A percentile compares a stretch with the other conserved stretches of the same genome.
These are phyloP conservation scores for Philereme vetulata DNA, from an alignment of 2,888 invertebrate genomes.

Conservation along the genomic window DNA sequence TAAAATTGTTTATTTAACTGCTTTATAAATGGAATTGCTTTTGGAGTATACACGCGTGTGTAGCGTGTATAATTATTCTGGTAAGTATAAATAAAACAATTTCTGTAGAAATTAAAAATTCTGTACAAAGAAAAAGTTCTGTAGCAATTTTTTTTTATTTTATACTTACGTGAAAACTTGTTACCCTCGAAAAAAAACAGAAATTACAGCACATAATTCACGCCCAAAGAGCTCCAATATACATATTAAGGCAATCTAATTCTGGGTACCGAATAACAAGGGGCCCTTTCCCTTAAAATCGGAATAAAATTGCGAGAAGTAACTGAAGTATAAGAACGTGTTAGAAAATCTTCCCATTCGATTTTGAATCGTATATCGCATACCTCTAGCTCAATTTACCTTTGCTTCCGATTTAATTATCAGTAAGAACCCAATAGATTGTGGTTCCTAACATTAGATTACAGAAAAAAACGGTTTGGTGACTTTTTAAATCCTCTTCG, in stretches of 20 bases:
- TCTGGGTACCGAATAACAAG: constrained; percentile 36
- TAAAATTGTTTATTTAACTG: too few relatives aligned
- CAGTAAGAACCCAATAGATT: constrained; percentile 1
- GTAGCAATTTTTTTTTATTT: too few relatives aligned
- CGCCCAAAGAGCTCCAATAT: constrained; percentile 36
- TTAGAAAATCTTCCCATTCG: constrained; percentile 3
- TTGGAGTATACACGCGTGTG: too few relatives aligned
- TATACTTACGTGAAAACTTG: constrained; percentile 11
- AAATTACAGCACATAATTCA: constrained; percentile 30
- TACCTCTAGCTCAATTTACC: background rate
- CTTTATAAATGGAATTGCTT: too few relatives aligned
- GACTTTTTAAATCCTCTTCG: constrained; percentile 12
- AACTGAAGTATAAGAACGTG: constrained; percentile 8
- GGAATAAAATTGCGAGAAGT: constrained; percentile 38
- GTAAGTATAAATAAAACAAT: too few relatives aligned
- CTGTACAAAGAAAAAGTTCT: too few relatives aligned
- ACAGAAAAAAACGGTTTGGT: constrained; percentile 2
- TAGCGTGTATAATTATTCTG: too few relatives aligned
- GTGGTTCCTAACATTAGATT: constrained; percentile 14
- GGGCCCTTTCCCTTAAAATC: constrained; percentile 36
- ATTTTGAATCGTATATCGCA: background rate
- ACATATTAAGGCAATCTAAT: constrained; percentile 33
- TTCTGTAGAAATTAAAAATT: too few relatives aligned
- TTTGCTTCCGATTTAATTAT: background rate
- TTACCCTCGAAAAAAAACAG: constrained; percentile 20